Percentiles rank a stretch among this genome's conserved stretches.
phyloP scores from a whole-genome alignment of 2,797 vertebrate genomes.

The Trichosurus vulpecula region DNA sequence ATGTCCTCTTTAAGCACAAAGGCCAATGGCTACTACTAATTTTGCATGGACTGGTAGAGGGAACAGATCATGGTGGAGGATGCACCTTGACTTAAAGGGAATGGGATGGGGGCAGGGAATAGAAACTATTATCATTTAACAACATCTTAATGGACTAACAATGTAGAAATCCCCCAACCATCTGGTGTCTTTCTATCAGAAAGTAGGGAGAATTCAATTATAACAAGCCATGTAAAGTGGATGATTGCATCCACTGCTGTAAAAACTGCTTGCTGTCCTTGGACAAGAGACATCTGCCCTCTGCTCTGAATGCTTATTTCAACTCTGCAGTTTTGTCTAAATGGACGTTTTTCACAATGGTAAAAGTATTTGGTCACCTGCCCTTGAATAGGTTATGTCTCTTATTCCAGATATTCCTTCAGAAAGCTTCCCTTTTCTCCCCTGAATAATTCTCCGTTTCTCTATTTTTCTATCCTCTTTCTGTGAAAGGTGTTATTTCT shows the following conservation, averaged over 20 bases:
- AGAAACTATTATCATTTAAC: not conserved
- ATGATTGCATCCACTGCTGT: not conserved
- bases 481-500: not conserved
- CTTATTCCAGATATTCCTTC: not conserved
- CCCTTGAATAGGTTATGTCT: not conserved
- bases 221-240: not conserved
- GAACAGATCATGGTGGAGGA: not conserved
- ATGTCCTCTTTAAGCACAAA: not conserved
- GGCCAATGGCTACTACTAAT: not conserved
- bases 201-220: not conserved
- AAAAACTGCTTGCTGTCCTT: not conserved
- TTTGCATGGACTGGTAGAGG: not conserved
- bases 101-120: not conserved
- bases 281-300: not conserved
- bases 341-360: not conserved
- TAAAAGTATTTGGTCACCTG: not conserved
- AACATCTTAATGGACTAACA: not conserved
- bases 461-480: not conserved
- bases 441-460: not conserved
- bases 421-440: not conserved
- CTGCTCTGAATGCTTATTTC: not conserved
- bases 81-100: not conserved
- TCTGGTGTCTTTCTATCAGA: not conserved
- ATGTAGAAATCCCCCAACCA: not conserved
- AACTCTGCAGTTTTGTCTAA: not conserved